Evolutionary conservation across 2,888 invertebrate species (phyloP), one percentile per base, ranked within the genome.

Genomic region (Brachyptera risi): DNA sequence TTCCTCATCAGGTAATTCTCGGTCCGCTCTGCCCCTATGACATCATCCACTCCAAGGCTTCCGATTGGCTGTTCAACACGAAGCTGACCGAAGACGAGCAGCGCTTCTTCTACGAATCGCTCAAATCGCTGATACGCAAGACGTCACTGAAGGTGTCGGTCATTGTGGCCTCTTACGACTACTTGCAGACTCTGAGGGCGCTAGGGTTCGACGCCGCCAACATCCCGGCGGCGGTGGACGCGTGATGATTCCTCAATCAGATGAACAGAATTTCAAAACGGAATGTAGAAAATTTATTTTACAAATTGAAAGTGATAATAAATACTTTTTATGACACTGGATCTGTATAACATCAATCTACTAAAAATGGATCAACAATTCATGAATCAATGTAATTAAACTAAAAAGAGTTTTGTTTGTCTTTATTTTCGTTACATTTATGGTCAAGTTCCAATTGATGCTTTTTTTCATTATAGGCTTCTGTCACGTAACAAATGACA

Each of bases 161-260:
- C 13, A 7, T 59, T n/a, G 21, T 59, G 7, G 59, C 59, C n/a
- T 49, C 50, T 3, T 59, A 59, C 37, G 59, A 59, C n/a, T 59
- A 59, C 37, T 19, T 59, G 1, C 50, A 37, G 37, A 59, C 59
- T 3, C 19, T 59, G n/a, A 4, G 59, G 11, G 59, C 59, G n/a
- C 44, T 58, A 19, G 58, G 49, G 5, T 1, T 42, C n/a, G 42
- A 42, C 5, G 7, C 15, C 17, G 68, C 79, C 11, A 44, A 21
- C 26, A 26, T 27, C 11, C 31, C 27, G 27, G 11, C 31, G 26
- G 27, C n/a, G n/a, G n/a, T n/a, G 2, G 7, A 49, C 23, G 11
- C 3, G 3, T 17, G 9, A 19, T 24, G 4, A n/a, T n/a, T n/a
- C n/a, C n/a, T n/a, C n/a, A n/a, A n/a, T n/a, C n/a, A n/a, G n/a